Conservation (phyloP, 2,888 invertebrate species). For the Ochropleura leucogaster region DNA sequence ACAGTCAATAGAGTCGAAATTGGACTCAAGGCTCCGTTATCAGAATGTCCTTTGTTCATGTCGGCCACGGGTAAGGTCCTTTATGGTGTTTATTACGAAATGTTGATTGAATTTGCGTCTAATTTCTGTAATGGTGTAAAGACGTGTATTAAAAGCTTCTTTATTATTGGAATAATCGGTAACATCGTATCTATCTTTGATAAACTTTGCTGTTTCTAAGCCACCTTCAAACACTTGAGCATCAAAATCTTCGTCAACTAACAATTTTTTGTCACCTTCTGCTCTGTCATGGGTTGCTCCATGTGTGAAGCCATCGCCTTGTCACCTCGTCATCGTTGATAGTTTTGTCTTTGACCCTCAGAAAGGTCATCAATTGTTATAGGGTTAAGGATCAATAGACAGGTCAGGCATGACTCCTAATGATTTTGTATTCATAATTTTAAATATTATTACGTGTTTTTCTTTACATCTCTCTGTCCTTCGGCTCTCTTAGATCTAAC, state of each 20-base stretch:
- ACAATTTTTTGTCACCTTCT: not conserved
- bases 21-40: slow-evolving; percentile 59
- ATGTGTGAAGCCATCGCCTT: not conserved
- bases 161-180: not conserved
- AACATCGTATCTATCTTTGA: not conserved
- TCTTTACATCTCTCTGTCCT: not conserved
- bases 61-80: slow-evolving; percentile 59
- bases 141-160: not conserved
- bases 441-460: not conserved
- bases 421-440: not conserved
- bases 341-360: not conserved
- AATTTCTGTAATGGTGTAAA: not conserved
- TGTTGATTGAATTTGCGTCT: not conserved
- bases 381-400: slow-evolving; percentile 3
- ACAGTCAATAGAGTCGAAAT: slow-evolving; percentile 56
- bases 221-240: not conserved
- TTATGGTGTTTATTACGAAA: slow-evolving; percentile 30
- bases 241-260: not conserved
- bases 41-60: slow-evolving; percentile 58
- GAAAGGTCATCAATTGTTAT: slow-evolving; percentile 17
- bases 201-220: not conserved
- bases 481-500: not conserved
- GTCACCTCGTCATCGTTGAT: not conserved
- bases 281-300: not conserved
- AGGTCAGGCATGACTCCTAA: not conserved